Evolutionary conservation across 2,113 vertebrate genomes (phyloP).

Genomic region (Sapajus apella): DNA sequence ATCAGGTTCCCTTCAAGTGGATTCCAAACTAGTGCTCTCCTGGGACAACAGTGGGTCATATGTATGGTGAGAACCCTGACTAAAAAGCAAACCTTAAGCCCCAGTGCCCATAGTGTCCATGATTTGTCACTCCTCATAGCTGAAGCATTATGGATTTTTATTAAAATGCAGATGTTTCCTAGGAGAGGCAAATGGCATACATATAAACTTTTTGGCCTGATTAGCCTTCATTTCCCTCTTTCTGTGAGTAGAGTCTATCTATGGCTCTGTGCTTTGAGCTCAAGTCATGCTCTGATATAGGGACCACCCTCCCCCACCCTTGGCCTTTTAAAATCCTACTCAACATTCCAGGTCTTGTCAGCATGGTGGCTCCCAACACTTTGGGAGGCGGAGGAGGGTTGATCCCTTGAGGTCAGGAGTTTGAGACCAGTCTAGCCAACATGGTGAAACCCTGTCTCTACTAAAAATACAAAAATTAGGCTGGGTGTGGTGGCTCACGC

Average conservation of each 20-base stretch:
- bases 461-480: too few species aligned
- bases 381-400: too few species aligned
- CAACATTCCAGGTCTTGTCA: not conserved
- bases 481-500: too few species aligned
- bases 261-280: constrained; percentile 1
- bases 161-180: constrained; percentile 72
- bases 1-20: not conserved
- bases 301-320: not conserved
- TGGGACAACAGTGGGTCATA: not conserved
- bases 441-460: too few species aligned
- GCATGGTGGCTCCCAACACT: too few species aligned
- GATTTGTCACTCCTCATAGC: constrained; percentile 17
- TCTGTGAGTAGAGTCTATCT: constrained; percentile 40
- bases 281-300: not conserved
- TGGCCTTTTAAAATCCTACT: constrained; percentile 14
- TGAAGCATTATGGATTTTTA: constrained; percentile 57
- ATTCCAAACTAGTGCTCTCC: not conserved
- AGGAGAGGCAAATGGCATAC: constrained; percentile 41
- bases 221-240: constrained; percentile 55
- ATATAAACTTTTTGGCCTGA: constrained; percentile 67
- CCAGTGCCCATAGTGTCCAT: not conserved
- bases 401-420: too few species aligned
- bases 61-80: not conserved
- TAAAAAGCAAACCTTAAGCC: constrained; percentile 20
- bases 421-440: too few species aligned